A percentile compares a stretch with the other conserved stretches of the same genome.
Conservation (phyloP, 2,797 vertebrate genomes). For the Gila robusta region DNA sequence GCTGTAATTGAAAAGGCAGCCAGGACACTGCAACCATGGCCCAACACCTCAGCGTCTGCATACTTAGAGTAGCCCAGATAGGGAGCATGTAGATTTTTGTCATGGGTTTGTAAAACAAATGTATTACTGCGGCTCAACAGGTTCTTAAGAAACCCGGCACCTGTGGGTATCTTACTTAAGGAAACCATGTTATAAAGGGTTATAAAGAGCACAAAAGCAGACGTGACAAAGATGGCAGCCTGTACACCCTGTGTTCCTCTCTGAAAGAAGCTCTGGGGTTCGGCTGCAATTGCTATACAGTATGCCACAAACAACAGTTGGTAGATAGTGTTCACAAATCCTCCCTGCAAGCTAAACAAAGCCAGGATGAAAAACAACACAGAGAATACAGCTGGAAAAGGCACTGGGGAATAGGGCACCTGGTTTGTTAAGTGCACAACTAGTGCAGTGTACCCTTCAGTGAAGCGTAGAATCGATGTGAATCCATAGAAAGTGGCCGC, state of each 20-base stretch:
- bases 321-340: conserved; percentile 81
- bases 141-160: conserved; percentile 70
- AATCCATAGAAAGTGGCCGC: conserved; percentile 85
- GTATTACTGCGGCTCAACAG: conserved; percentile 68
- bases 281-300: conserved; percentile 82
- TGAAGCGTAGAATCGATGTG: conserved; percentile 81
- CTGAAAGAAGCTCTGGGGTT: conserved; percentile 80
- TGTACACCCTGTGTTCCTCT: conserved; percentile 84
- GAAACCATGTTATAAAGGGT: conserved; percentile 78
- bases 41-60: conserved; percentile 84
- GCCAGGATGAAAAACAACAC: conserved; percentile 83
- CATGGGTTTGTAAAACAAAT: conserved; percentile 76
- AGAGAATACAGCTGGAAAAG: conserved; percentile 82
- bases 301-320: conserved; percentile 82
- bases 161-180: conserved; percentile 72
- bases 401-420: conserved; percentile 71
- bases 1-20: conserved; percentile 85
- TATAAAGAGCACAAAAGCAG: conserved; percentile 77
- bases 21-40: conserved; percentile 82
- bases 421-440: conserved; percentile 68
- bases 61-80: conserved; percentile 88
- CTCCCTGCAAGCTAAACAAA: conserved; percentile 80
- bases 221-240: conserved; percentile 81
- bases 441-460: conserved; percentile 83
- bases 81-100: conserved; percentile 77